Evolutionary conservation across 2,113 vertebrate species (phyloP).

Genomic region (Tichodroma muraria): DNA sequence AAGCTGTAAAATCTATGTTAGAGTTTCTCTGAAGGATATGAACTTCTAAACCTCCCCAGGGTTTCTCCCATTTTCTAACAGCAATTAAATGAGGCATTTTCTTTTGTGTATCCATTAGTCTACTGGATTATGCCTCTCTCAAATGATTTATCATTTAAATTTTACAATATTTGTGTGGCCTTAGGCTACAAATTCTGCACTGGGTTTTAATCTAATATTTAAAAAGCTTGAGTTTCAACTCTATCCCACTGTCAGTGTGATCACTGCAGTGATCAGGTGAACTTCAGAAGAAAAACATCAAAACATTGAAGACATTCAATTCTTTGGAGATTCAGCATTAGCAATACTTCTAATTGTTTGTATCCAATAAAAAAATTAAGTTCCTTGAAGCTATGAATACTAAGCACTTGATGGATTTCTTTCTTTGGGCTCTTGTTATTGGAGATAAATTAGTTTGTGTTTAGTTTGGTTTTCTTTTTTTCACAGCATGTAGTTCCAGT

Average conservation of each 20-base stretch:
- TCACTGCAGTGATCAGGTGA: background rate
- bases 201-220: conserved; percentile 7
- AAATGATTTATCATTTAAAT: conserved; percentile 8
- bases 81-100: conserved; percentile 16
- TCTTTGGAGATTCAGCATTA: background rate
- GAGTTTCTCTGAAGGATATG: background rate
- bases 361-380: background rate
- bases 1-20: background rate
- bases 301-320: background rate
- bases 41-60: background rate
- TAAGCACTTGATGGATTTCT: background rate
- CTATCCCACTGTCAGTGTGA: background rate
- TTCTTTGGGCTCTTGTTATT: background rate
- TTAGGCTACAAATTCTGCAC: background rate
- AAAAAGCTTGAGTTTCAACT: background rate
- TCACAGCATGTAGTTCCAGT: background rate
- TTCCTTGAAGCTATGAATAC: background rate
- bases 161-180: background rate
- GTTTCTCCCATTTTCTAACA: background rate
- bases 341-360: background rate
- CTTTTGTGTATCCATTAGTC: background rate
- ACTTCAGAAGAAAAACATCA: background rate
- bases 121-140: background rate
- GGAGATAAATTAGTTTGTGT: background rate
- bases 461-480: background rate